Base-by-base conservation (phyloP, 2,888 invertebrate genomes). In the Dysmachus trigonus region DNA sequence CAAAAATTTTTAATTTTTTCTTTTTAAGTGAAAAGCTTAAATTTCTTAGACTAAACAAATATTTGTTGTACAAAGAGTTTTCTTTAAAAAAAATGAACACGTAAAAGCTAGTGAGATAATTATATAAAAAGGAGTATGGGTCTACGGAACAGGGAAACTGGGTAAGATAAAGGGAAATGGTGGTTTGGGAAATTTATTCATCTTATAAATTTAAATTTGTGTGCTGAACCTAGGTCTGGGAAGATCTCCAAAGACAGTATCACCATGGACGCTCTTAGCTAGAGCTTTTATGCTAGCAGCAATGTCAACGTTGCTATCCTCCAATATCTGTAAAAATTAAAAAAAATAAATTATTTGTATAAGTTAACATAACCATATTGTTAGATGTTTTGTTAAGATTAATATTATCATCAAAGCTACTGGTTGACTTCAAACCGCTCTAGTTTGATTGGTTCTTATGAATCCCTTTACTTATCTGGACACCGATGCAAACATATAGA, bases 271-370 rank as follows among this genome's bases (percentile, higher is more conserved):
- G 89, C 97, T 98, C 89, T 96, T 96, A 27, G 98, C 97, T 89
- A 98, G 93, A n/a, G 97, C 97, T 92, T 97, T 96, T 91, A 98
- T 98, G 91, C 96, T 97, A 72, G 97, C 97, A 88, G 97, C 97
- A 91, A 98, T 98, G 91, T 97, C 96, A 87, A 95, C 94, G 38
- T 95, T 94, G 89, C 95, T 95, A 90, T 94, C 94, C 91, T 85
- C 71, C 38, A 85, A 1, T 82, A 87, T 91, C 92, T 91, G 90
- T 88, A 62, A 89, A 83, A 77, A n/a, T n/a, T n/a, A n/a, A n/a
- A 30, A 35, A 84, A 33, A 47, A 74, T 81, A 51, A 27, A 47
- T 47, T 31, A 15, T 30, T 53, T 33, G 53, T 6, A 86, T 6
- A 86, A 41, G 1, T 30, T n/a, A 33, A 3, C 0, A n/a, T 72